Conservation (phyloP, 2,888 invertebrate genomes). For the Caenorhabditis panamensis region DNA sequence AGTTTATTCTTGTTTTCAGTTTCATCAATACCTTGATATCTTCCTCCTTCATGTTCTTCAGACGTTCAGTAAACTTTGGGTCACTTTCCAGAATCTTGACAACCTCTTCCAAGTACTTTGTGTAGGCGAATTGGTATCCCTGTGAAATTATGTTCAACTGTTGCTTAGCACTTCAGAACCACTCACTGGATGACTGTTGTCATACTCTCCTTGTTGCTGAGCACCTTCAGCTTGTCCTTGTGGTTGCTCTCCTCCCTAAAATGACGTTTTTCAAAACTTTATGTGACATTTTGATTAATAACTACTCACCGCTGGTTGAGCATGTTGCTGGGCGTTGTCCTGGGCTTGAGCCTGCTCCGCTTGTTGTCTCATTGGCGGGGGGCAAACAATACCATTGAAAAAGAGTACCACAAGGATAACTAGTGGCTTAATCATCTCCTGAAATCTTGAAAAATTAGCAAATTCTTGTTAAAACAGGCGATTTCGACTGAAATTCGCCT, state of each 20-base stretch:
- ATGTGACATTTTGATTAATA: background rate
- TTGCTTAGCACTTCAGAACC: background rate
- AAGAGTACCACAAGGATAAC: conserved; percentile 30
- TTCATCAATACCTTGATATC: conserved; percentile 76
- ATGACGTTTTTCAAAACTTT: conserved; percentile 3
- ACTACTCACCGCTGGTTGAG: background rate
- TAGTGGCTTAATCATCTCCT: conserved; percentile 58
- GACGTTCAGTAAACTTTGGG: conserved; percentile 76
- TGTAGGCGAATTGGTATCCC: conserved; percentile 78
- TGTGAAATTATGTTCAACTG: conserved; percentile 50
- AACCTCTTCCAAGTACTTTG: conserved; percentile 79
- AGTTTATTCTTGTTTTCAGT: background rate
- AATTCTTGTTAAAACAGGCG: no score
- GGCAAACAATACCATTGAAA: conserved; percentile 46
- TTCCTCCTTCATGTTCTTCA: conserved; percentile 76
- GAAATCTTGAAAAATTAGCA: no score
- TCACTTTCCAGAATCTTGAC: conserved; percentile 79
- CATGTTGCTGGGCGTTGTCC: conserved; percentile 35
- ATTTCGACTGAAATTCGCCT: background rate
- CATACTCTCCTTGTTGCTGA: conserved; percentile 32
- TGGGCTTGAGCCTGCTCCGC: conserved; percentile 51
- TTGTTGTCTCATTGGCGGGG: conserved; percentile 56
- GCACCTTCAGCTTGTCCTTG: conserved; percentile 42
- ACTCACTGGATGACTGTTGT: conserved; percentile 56
- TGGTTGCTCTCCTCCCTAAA: conserved; percentile 17